These are phyloP conservation scores for Monopterus albus DNA, from an alignment of 2,113 vertebrate genomes.

Conservation along the genomic window DNA sequence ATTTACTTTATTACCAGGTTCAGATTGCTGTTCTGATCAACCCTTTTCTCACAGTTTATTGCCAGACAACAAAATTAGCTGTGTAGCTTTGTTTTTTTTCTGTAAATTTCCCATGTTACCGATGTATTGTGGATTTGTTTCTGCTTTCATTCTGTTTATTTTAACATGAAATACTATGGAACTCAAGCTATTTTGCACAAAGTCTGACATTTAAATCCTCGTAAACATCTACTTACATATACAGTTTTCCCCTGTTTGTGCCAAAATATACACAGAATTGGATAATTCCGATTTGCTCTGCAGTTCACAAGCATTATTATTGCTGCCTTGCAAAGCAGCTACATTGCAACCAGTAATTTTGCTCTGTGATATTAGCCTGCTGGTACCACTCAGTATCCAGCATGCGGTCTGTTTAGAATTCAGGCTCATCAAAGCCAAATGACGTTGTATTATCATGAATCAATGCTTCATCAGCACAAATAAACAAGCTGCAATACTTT, in stretches of 20 bases:
- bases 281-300: neutral
- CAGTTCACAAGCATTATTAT: neutral
- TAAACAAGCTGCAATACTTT: constrained; percentile 17
- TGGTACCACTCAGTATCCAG: neutral
- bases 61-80: neutral
- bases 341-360: constrained; percentile 21
- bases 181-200: too few species aligned
- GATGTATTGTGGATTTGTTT: neutral
- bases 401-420: constrained; percentile 5
- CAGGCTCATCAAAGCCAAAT: constrained; percentile 15
- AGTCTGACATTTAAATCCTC: too few species aligned
- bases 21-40: neutral
- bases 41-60: neutral
- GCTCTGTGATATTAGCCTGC: constrained; percentile 2
- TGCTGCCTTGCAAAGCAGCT: constrained; percentile 1
- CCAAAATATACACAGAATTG: neutral
- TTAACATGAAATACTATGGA: neutral
- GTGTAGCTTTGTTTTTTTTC: neutral
- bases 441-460: neutral
- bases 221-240: neutral
- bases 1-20: neutral
- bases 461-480: constrained; percentile 32
- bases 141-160: neutral
- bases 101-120: neutral
- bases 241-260: neutral